A percentile compares a stretch with the other conserved stretches of the same genome.
phyloP scores from a whole-genome alignment of 2,888 invertebrate species.

The Hydrotaea cyrtoneurina region DNA sequence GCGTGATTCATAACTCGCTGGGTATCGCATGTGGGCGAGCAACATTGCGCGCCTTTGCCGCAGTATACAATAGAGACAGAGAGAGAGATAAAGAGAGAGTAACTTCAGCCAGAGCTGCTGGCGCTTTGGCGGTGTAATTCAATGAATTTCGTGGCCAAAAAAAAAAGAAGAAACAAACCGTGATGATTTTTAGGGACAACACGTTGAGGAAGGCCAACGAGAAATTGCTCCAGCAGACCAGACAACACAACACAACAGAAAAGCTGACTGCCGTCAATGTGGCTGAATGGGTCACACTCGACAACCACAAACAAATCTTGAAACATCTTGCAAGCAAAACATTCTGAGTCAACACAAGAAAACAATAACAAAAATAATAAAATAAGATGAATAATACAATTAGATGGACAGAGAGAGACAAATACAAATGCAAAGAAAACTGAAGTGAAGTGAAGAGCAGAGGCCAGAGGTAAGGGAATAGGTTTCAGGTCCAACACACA shows the following conservation, averaged over 20 bases:
- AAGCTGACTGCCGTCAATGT: constrained; percentile 67
- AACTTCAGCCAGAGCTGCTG: not conserved
- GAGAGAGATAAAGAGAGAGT: too few species aligned
- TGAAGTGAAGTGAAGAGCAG: not conserved
- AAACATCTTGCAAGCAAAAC: too few species aligned
- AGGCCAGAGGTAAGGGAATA: too few species aligned
- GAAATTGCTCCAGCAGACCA: too few species aligned
- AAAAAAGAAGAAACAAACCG: too few species aligned
- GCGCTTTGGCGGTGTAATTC: not conserved
- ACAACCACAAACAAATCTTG: too few species aligned
- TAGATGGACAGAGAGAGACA: too few species aligned
- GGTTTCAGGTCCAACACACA: too few species aligned
- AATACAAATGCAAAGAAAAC: constrained; percentile 21
- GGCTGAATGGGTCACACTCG: constrained; percentile 56
- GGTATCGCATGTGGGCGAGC: not conserved
- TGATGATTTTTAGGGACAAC: too few species aligned
- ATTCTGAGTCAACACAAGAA: too few species aligned
- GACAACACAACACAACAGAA: not conserved
- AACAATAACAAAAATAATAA: not conserved
- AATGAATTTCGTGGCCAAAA: constrained; percentile 48
- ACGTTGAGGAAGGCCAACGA: too few species aligned
- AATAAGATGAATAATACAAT: not conserved
- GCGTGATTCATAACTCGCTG: not conserved
- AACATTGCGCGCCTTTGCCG: not conserved
- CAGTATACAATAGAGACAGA: too few species aligned